Conservation (phyloP, 2,888 invertebrate species). For the Drosophila anomalipes region DNA sequence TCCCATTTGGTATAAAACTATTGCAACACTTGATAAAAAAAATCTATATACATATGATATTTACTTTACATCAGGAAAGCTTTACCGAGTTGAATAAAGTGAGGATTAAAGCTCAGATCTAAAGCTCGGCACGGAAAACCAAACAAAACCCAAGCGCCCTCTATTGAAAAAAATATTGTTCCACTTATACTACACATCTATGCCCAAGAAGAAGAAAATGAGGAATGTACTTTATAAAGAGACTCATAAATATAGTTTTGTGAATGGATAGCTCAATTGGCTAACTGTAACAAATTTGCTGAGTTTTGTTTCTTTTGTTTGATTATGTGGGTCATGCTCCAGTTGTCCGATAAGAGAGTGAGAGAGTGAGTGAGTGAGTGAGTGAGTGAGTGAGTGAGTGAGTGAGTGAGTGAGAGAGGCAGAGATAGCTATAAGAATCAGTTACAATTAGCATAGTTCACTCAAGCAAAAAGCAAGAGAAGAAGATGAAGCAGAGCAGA, state of each 20-base stretch:
- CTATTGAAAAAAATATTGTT: not conserved
- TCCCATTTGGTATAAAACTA: not conserved
- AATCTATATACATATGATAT: not conserved
- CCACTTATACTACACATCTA: not conserved
- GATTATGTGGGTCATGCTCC: slow-evolving; percentile 74
- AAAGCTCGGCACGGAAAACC: not conserved
- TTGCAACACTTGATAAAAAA: not conserved
- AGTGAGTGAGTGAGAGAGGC: not conserved
- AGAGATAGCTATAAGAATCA: slow-evolving; percentile 16
- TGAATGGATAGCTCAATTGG: slow-evolving; percentile 3
- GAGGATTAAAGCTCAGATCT: not conserved
- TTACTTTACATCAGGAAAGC: not conserved
- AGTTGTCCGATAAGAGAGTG: slow-evolving; percentile 35
- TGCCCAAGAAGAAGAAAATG: not conserved
- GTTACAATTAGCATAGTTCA: slow-evolving; percentile 53
- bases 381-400: not conserved
- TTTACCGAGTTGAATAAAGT: not conserved
- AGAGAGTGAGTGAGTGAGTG: not conserved
- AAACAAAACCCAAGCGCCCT: not conserved
- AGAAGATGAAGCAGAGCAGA: slow-evolving; percentile 9
- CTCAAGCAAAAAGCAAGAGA: slow-evolving; percentile 13
- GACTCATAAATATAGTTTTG: slow-evolving; percentile 9
- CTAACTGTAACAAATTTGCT: slow-evolving; percentile 16
- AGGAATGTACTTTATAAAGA: not conserved
- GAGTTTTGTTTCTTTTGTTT: slow-evolving; percentile 34